Evolutionary conservation across 2,888 invertebrate species (phyloP), one percentile per base, ranked within the genome.

Genomic region (Andrena bicolor): DNA sequence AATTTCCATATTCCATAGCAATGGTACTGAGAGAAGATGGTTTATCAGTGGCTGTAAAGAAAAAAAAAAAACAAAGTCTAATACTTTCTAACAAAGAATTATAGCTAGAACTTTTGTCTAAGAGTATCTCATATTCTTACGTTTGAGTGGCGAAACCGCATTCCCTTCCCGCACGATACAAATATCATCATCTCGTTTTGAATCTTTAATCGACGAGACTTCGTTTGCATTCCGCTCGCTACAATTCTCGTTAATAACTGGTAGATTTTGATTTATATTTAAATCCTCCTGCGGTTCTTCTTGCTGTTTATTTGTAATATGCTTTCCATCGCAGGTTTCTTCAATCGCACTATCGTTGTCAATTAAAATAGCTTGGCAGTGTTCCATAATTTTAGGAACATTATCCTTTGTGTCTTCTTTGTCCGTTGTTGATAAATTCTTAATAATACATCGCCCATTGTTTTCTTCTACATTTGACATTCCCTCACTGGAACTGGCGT

Each of bases 1-100:
- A 89, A 83, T 83, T 83, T 23, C 88, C 88, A 79, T 93, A 93
- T 64, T 89, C 89, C n/a, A 84, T 5, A n/a, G 93, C 92, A 72
- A 92, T 88, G 10, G 80, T 51, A 28, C 73, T 51, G 2, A 91
- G 86, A 30, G 90, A 86, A 32, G 86, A 87, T 23, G 32, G 20
- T 58, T 51, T 70, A 26, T 41, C 58, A 49, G 8, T 53, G 26
- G 64, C 81, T 86, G 20, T 60, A 10, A 0, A 56, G n/a, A n/a
- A n/a, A n/a, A n/a, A 71, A 63, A 26, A 32, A 66, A 10, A 10
- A 75, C 8, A 53, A 30, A 66, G 28, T 68, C 28, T 6, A 63
- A 32, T 64, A 26, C 1, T 2, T 20, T 78, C 8, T 16, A 6
- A n/a, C 35, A 35, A 2, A 58, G 2, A n/a, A 28, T 23, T 30